Evolutionary conservation across 2,888 invertebrate species (phyloP).

Genomic region (Diarsia brunnea): DNA sequence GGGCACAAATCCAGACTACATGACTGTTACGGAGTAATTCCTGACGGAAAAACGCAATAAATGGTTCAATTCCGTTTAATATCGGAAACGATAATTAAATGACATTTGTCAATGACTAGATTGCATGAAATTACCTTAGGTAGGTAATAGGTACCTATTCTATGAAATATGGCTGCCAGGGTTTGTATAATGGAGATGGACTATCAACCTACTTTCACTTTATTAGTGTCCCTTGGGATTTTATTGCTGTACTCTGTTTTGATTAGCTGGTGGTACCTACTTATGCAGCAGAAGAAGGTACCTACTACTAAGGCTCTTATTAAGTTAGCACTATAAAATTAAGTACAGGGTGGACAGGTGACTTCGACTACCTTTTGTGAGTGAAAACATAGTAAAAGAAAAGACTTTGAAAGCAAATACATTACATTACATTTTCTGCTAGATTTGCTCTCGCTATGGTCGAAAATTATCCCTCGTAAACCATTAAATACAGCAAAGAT

Average conservation of each 20-base stretch:
- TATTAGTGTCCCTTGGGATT: slow-evolving; percentile 12
- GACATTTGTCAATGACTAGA: slow-evolving; percentile 18
- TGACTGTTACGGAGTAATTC: too few species aligned
- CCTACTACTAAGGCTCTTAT: background rate
- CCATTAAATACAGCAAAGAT: background rate
- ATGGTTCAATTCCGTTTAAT: slow-evolving; percentile 34
- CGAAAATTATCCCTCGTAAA: too few species aligned
- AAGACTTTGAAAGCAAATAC: background rate
- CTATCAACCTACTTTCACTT: slow-evolving; percentile 17
- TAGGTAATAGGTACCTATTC: too few species aligned
- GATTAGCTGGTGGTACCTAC: slow-evolving; percentile 1
- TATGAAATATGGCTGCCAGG: slow-evolving; percentile 10
- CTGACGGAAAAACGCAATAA: too few species aligned
- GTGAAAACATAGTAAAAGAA: background rate
- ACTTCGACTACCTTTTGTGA: background rate
- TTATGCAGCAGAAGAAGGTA: background rate
- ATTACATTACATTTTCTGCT: background rate
- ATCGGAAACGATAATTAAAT: slow-evolving; percentile 46
- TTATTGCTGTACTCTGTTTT: slow-evolving; percentile 12
- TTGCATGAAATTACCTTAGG: slow-evolving; percentile 14
- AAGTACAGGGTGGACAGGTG: background rate
- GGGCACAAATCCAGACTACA: too few species aligned
- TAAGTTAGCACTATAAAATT: background rate
- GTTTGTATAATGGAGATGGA: slow-evolving; percentile 1
- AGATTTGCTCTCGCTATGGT: background rate